Conservation (phyloP, 2,113 vertebrate genomes). For the Cervus canadensis region DNA sequence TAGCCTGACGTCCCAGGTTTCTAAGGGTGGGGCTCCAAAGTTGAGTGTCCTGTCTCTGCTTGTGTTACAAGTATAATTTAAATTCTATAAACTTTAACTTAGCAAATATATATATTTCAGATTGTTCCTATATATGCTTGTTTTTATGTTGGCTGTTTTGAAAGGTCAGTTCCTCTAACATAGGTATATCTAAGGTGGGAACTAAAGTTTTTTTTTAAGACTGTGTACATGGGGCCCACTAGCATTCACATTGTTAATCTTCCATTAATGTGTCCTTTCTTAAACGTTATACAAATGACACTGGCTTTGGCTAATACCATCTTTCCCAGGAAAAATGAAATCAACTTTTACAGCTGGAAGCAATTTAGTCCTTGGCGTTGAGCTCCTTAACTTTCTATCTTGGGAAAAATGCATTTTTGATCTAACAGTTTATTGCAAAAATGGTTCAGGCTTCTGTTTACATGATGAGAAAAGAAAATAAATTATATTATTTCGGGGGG, state of each 20-base stretch:
- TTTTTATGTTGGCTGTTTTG: not conserved
- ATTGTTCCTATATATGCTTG: not conserved
- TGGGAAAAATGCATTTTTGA: constrained; percentile 50
- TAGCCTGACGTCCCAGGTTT: not conserved
- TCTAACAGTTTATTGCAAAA: constrained; percentile 63
- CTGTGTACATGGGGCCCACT: not conserved
- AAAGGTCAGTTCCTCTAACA: not conserved
- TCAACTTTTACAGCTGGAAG: constrained; percentile 60
- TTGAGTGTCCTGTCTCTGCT: not conserved
- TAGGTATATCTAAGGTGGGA: not conserved
- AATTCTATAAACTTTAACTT: not conserved
- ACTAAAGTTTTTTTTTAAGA: not conserved
- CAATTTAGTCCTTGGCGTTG: constrained; percentile 58
- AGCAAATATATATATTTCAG: not conserved
- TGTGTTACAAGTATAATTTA: not conserved
- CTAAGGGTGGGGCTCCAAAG: not conserved
- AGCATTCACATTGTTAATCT: not conserved
- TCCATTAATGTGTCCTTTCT: not conserved
- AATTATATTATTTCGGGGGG: constrained; percentile 61
- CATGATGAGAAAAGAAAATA: constrained; percentile 61
- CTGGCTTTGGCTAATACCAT: not conserved
- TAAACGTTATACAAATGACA: not conserved
- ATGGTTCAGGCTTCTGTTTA: constrained; percentile 70
- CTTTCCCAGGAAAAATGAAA: constrained; percentile 50
- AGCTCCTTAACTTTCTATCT: constrained; percentile 51